Evolutionary conservation across 2,888 invertebrate genomes (phyloP), one percentile per base, ranked within the genome.

Genomic region (Conops quadrifasciatus): DNA sequence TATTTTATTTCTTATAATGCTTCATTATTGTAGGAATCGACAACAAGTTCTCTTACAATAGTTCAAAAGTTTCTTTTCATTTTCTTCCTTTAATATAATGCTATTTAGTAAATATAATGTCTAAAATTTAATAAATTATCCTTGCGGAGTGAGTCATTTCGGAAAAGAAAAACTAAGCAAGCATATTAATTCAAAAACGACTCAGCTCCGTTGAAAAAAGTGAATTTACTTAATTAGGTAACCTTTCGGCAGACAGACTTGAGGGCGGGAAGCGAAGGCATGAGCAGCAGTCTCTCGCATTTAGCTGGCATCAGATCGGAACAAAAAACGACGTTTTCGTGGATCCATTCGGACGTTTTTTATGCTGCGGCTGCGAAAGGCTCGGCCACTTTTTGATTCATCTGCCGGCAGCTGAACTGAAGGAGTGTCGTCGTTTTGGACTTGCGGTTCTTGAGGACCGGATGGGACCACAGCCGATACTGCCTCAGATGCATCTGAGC

Each of bases 271-370:
- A 45, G 68, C 51, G 49, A 49, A 36, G 68, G 60, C 62, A 68
- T 62, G 59, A 19, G 45, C 71, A 63, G 47, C 51, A 64, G 28
- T 64, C 24, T 66, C 30, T 30, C 53, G 36, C n/a, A 36, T 77
- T 77, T 84, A 84, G 69, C 83, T 83, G 74, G 81, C 82, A 77
- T 85, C 86, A 66, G 86, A 79, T 73, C 82, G 82, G 77, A 85
- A 85, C n/a, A 86, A 80, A 75, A 85, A 86, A 62, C 85, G 82
- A 70, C 88, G 85, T 73, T 88, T 87, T 65, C 87, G 86, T 21
- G 88, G 86, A 77, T 87, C 85, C 78, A 87, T 83, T 71, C 82
- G 81, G 26, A 75, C 74, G 74, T 83, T 85, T 64, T 83, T 82
- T 75, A 87, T 82, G 30, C 84, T 85, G 71, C 87, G 83, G 4